Conservation (phyloP, 2,113 vertebrate genomes). For the Meles meles region DNA sequence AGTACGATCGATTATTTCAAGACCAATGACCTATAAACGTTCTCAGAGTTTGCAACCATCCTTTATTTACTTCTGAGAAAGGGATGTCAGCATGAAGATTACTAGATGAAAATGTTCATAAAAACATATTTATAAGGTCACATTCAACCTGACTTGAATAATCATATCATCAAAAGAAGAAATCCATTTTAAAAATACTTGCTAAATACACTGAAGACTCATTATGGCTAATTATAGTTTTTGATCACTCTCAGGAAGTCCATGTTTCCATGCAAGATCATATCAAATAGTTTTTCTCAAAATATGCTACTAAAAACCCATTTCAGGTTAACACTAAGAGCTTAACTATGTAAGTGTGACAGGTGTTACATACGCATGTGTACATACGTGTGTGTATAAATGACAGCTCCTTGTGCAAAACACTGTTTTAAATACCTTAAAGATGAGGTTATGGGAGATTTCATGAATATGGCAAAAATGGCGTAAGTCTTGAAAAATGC, state of each 20-base stretch:
- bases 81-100: neutral
- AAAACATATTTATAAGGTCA: neutral
- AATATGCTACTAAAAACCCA: neutral
- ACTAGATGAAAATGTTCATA: neutral
- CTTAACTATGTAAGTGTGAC: neutral
- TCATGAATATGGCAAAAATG: neutral
- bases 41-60: neutral
- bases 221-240: neutral
- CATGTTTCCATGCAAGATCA: neutral
- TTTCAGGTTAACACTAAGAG: neutral
- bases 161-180: constrained; percentile 44
- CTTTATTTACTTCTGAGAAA: constrained; percentile 5
- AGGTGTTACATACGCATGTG: neutral
- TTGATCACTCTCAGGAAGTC: neutral
- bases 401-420: neutral
- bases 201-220: neutral
- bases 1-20: neutral
- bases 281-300: neutral
- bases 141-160: neutral
- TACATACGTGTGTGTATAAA: neutral
- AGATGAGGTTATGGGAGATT: neutral
- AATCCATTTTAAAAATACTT: neutral
- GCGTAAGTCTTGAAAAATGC: neutral
- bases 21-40: neutral
- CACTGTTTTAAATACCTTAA: neutral